phyloP scores from a whole-genome alignment of 2,888 invertebrate genomes.

The Phoronis australis region DNA sequence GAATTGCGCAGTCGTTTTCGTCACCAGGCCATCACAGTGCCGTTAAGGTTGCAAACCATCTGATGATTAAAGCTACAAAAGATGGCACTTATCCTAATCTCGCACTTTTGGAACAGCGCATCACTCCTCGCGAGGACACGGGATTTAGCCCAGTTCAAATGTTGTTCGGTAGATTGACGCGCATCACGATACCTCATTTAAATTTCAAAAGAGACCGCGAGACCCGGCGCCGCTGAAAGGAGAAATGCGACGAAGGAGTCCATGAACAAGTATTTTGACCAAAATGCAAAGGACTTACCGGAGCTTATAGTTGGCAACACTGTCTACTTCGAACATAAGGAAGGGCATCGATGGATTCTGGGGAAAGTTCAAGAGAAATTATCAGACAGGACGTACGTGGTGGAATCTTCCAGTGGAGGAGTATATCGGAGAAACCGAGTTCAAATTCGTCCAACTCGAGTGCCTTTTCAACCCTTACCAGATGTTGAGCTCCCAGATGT shows the following conservation, averaged over 20 bases:
- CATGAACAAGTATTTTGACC: constrained; percentile 6
- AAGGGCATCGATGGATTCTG: not conserved
- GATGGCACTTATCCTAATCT: constrained; percentile 9
- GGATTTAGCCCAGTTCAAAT: constrained; percentile 13
- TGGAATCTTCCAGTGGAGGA: not conserved
- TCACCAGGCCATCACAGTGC: not conserved
- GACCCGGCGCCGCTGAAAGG: not conserved
- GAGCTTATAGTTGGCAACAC: constrained; percentile 6
- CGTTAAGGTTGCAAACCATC: constrained; percentile 11
- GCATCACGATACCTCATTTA: constrained; percentile 11
- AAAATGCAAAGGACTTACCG: constrained; percentile 7
- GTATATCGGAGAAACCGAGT: not conserved
- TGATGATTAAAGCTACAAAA: constrained; percentile 11
- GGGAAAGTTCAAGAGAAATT: not conserved
- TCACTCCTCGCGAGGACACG: constrained; percentile 15
- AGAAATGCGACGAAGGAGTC: constrained; percentile 6
- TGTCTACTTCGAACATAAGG: constrained; percentile 14
- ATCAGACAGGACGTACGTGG: not conserved
- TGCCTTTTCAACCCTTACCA: not conserved
- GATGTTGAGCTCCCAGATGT: not conserved
- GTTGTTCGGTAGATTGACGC: constrained; percentile 12
- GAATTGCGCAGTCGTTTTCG: not conserved
- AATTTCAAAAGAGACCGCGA: not conserved
- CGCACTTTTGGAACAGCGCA: constrained; percentile 15
- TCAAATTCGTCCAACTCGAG: not conserved